phyloP scores from a whole-genome alignment of 1,140 invertebrate genomes.

The Metopolophium dirhodum region DNA sequence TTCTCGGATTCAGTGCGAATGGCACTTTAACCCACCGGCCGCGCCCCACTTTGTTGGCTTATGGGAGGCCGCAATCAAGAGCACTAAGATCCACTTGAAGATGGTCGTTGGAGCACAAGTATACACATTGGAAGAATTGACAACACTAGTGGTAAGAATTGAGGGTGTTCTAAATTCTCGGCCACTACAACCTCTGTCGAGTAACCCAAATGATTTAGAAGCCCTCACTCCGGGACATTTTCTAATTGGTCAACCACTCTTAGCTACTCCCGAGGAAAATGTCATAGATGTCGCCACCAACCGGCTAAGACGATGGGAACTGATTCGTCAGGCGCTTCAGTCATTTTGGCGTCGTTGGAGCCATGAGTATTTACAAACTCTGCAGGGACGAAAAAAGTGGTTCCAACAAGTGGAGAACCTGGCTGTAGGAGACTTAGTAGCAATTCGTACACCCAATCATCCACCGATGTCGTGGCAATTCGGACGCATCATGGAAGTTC shows the following conservation, averaged over 20 bases:
- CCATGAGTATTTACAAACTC: constrained; percentile 61
- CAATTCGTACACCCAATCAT: constrained; percentile 54
- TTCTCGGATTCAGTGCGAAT: too few relatives aligned
- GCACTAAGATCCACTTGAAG: too few relatives aligned
- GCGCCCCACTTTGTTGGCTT: too few relatives aligned
- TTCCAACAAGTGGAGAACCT: not conserved
- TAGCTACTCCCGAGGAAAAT: not conserved
- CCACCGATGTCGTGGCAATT: constrained; percentile 59
- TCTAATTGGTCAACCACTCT: constrained; percentile 58
- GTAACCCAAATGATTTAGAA: constrained; percentile 3
- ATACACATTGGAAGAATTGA: too few relatives aligned
- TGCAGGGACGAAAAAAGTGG: constrained; percentile 62
- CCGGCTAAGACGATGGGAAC: constrained; percentile 60
- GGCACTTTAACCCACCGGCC: too few relatives aligned
- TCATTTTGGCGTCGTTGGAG: constrained; percentile 60
- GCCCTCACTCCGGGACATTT: constrained; percentile 60
- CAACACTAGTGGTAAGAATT: constrained; percentile 43
- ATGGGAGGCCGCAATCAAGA: too few relatives aligned
- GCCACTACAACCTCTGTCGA: constrained; percentile 55
- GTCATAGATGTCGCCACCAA: not conserved
- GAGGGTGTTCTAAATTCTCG: constrained; percentile 61
- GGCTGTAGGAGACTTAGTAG: constrained; percentile 38
- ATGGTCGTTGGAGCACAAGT: too few relatives aligned
- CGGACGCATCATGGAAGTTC: constrained; percentile 58
- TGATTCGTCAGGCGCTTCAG: not conserved